A percentile compares a stretch with the other conserved stretches of the same genome.
phyloP scores from a whole-genome alignment of 2,888 invertebrate genomes.

The Dendrolimus pini region DNA sequence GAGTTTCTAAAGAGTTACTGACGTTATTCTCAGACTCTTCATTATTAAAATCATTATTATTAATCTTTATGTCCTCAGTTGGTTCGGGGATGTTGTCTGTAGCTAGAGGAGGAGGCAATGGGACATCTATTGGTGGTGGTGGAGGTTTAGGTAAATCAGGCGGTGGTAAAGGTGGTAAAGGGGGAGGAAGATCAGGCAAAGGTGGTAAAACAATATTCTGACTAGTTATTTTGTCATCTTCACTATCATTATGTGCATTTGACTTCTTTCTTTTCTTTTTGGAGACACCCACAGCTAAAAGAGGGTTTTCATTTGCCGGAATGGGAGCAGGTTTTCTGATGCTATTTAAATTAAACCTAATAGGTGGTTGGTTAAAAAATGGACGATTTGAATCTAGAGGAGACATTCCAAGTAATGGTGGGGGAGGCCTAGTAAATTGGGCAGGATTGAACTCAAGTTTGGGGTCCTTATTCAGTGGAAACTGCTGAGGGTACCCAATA shows the following conservation, averaged over 20 bases:
- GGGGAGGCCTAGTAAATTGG: slow-evolving; percentile 51
- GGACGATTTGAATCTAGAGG: slow-evolving; percentile 60
- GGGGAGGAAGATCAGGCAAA: slow-evolving; percentile 74
- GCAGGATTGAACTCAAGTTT: slow-evolving; percentile 40
- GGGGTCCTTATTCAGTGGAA: slow-evolving; percentile 44
- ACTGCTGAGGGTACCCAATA: slow-evolving; percentile 38
- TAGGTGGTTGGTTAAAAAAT: slow-evolving; percentile 62
- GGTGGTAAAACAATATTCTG: slow-evolving; percentile 54
- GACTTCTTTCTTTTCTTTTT: slow-evolving; percentile 86
- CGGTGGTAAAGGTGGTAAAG: slow-evolving; percentile 69
- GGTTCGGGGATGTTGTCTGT: slow-evolving; percentile 58
- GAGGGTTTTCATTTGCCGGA: slow-evolving; percentile 57
- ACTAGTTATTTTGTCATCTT: slow-evolving; percentile 46
- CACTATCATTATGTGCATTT: slow-evolving; percentile 77
- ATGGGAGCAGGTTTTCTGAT: slow-evolving; percentile 56
- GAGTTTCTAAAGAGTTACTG: slow-evolving; percentile 41
- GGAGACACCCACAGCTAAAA: slow-evolving; percentile 57
- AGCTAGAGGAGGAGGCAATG: slow-evolving; percentile 63
- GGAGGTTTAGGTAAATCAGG: slow-evolving; percentile 57
- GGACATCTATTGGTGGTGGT: slow-evolving; percentile 45
- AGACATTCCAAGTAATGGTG: slow-evolving; percentile 62
- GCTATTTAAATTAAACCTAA: slow-evolving; percentile 65
- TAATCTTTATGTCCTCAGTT: slow-evolving; percentile 36
- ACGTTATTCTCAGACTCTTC: slow-evolving; percentile 38
- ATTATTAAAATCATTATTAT: slow-evolving; percentile 23